Evolutionary conservation across 2,113 vertebrate genomes (phyloP).

Genomic region (Pseudonaja textilis): DNA sequence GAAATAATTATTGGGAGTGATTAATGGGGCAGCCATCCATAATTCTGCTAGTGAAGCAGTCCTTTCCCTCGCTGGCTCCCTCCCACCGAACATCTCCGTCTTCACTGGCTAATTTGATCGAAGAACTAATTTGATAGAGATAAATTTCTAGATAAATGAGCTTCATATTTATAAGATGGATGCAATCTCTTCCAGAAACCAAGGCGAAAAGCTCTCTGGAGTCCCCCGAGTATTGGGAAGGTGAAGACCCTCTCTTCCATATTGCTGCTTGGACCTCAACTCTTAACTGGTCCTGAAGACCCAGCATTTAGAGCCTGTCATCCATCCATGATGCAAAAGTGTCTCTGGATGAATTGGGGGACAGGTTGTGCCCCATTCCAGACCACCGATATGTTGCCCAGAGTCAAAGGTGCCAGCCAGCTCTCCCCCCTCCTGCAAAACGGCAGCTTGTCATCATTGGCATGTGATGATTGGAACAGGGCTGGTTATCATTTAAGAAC

Average conservation of each 20-base stretch:
- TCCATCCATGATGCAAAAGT: neutral
- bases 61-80: neutral
- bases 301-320: neutral
- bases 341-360: neutral
- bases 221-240: neutral
- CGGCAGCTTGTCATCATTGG: neutral
- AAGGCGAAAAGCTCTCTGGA: neutral
- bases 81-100: neutral
- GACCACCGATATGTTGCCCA: neutral
- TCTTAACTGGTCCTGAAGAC: neutral
- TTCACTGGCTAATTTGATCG: slow-evolving; percentile 22
- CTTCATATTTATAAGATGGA: neutral
- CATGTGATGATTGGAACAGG: slow-evolving; percentile 23
- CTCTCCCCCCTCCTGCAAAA: neutral
- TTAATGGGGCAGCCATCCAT: slow-evolving; percentile 56
- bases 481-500: neutral
- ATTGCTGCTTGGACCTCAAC: neutral
- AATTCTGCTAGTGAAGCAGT: slow-evolving; percentile 50
- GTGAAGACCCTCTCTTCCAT: neutral
- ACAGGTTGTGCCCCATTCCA: neutral
- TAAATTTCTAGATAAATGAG: slow-evolving; percentile 40
- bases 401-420: neutral
- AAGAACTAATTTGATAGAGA: slow-evolving; percentile 27
- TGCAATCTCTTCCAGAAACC: neutral
- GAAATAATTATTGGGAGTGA: slow-evolving; percentile 61